phyloP scores from a whole-genome alignment of 2,888 invertebrate species.

The Cetonia aurata region DNA sequence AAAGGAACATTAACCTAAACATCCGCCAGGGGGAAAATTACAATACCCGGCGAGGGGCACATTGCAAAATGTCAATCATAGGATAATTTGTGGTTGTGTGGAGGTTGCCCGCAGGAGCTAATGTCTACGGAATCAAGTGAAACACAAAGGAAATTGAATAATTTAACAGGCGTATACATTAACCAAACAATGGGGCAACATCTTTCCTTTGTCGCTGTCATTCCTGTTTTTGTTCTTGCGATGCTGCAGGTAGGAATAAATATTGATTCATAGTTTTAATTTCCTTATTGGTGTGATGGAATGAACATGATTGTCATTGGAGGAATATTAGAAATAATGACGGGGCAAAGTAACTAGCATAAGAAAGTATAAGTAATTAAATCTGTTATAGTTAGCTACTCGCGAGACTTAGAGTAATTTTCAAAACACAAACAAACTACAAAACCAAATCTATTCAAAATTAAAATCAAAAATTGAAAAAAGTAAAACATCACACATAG shows the following conservation, averaged over 20 bases:
- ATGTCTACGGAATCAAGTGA: slow-evolving; percentile 52
- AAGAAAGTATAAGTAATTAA: too few relatives aligned
- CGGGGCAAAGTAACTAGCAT: too few relatives aligned
- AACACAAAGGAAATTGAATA: slow-evolving; percentile 57
- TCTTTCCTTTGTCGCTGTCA: slow-evolving; percentile 38
- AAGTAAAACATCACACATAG: too few relatives aligned
- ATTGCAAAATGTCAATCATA: slow-evolving; percentile 53
- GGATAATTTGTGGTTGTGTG: slow-evolving; percentile 51
- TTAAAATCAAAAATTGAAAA: too few relatives aligned
- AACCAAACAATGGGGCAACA: slow-evolving; percentile 43
- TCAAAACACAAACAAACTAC: too few relatives aligned
- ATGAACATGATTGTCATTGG: too few relatives aligned
- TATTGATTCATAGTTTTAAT: not conserved
- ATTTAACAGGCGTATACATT: slow-evolving; percentile 55
- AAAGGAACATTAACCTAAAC: too few relatives aligned
- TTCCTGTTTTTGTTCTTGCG: slow-evolving; percentile 22
- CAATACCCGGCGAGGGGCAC: slow-evolving; percentile 39
- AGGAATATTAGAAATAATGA: too few relatives aligned
- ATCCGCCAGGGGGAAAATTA: slow-evolving; percentile 18
- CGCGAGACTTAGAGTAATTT: too few relatives aligned
- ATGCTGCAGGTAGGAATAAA: not conserved
- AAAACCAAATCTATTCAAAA: too few relatives aligned
- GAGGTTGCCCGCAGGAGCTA: slow-evolving; percentile 52
- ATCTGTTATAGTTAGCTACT: too few relatives aligned
- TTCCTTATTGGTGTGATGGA: not conserved